Evolutionary conservation across 2,888 invertebrate genomes (phyloP).

Genomic region (Dusona sp.): DNA sequence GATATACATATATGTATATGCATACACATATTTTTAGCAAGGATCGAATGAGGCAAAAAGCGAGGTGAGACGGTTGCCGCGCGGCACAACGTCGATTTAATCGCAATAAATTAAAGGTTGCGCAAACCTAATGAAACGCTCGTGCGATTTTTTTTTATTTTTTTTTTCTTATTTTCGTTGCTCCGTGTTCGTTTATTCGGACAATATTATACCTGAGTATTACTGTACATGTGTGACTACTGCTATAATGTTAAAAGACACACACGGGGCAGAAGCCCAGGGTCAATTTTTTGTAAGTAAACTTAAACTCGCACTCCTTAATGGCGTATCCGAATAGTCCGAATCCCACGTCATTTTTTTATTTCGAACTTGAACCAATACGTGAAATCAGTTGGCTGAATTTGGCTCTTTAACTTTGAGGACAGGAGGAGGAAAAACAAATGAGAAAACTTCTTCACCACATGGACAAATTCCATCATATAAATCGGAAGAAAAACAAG

Average conservation of each 20-base stretch:
- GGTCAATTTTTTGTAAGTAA: constrained; percentile 32
- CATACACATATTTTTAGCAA: constrained; percentile 45
- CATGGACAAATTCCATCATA: neutral
- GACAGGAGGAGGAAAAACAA: neutral
- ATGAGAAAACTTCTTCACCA: neutral
- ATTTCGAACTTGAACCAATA: neutral
- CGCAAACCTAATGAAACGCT: constrained; percentile 77
- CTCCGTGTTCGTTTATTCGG: constrained; percentile 52
- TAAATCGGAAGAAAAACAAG: neutral
- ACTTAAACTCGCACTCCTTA: constrained; percentile 12
- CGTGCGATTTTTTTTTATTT: constrained; percentile 54
- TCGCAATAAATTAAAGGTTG: constrained; percentile 76
- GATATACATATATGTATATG: constrained; percentile 32
- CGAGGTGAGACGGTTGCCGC: constrained; percentile 56
- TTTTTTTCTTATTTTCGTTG: constrained; percentile 22
- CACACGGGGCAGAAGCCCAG: constrained; percentile 42
- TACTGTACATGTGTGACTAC: neutral
- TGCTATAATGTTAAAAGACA: neutral
- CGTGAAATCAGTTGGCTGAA: neutral
- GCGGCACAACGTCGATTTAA: constrained; percentile 69
- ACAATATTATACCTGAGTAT: constrained; percentile 13
- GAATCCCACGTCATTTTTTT: neutral
- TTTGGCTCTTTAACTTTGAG: neutral
- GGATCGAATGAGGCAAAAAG: constrained; percentile 57
- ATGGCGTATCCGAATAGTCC: neutral